Base-by-base conservation (phyloP, 2,888 invertebrate genomes). In the Pediacus dermestoides region DNA sequence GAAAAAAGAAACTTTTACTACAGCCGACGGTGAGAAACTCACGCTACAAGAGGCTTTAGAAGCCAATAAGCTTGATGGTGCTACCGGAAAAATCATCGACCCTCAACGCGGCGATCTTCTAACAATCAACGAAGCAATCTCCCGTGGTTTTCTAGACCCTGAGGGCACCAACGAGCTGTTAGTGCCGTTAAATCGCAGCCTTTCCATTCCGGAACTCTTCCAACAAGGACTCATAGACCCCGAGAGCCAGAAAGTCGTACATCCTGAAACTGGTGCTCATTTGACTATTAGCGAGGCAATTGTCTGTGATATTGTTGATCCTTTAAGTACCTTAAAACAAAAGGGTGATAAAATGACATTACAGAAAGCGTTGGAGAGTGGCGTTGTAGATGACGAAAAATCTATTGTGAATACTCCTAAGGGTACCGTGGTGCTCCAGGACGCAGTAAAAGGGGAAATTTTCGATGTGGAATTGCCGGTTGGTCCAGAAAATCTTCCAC, bases 221-320 rank as follows among this genome's bases (percentile, higher is more conserved):
- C 78, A 82, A 48, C 91, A 92, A 70, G 95, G 94, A 30, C 76
- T 93, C 16, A 77, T 93, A 50, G 87, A 88, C 63, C 78, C 80
- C 2, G 68, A 70, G 16, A 78, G 80, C 8, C 78, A 81, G 45
- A 85, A 83, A 70, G 81, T 90, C 41, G 78, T 93, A 50, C 92
- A 92, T 67, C 91, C 92, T 2, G 90, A 90, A 70, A 86, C 88
- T 12, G 92, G 92, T 2, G 78, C 74, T 50, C 78, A 81, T 44
- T 72, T 93, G 34, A 82, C 84, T 37, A 72, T 93, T 44, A 76
- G 81, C 53, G 86, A 92, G 75, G 89, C 93, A 14, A 85, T 94
- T 33, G 78, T 85, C 54, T 88, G 88, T 65, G 92, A 93, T 58
- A 84, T 93, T 52, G 78, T 93, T 32, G 89, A 95, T 73, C 83